Percentiles rank a stretch among this genome's conserved stretches.
Conservation (phyloP, 2,888 invertebrate species). For the Xylophagus ater region DNA sequence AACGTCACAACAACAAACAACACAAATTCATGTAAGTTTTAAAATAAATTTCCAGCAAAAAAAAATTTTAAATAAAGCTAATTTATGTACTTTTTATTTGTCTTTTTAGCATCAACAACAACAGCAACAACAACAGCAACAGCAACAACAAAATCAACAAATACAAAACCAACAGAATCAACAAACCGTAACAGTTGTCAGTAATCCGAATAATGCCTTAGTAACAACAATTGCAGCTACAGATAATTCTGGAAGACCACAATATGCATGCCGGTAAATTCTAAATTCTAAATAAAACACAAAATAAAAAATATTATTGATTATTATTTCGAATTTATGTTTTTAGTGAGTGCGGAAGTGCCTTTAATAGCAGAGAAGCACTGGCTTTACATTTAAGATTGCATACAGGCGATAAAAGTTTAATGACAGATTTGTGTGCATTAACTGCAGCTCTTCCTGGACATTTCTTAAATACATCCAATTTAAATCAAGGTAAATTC, state of each 20-base stretch:
- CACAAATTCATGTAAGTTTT: slow-evolving; percentile 8
- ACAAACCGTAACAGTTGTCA: slow-evolving; percentile 39
- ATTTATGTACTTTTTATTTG: no score
- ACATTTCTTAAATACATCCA: slow-evolving; percentile 43
- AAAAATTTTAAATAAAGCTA: no score
- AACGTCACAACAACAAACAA: slow-evolving; percentile 23
- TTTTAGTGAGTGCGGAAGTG: slow-evolving; percentile 49
- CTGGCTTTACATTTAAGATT: slow-evolving; percentile 66
- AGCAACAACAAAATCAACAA: slow-evolving; percentile 20
- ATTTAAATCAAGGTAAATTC: slow-evolving; percentile 36
- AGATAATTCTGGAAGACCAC: slow-evolving; percentile 35
- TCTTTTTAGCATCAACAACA: slow-evolving; percentile 22
- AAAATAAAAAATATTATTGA: not conserved
- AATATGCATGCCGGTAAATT: slow-evolving; percentile 38
- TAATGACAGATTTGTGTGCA: slow-evolving; percentile 70
- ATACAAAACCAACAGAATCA: slow-evolving; percentile 33
- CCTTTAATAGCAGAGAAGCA: slow-evolving; percentile 60
- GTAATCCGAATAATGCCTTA: slow-evolving; percentile 35
- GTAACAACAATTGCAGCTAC: slow-evolving; percentile 35
- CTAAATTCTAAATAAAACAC: not conserved
- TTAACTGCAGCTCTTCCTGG: slow-evolving; percentile 65
- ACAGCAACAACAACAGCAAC: slow-evolving; percentile 23
- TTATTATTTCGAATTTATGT: not conserved
- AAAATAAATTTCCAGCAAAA: no score
- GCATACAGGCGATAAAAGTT: slow-evolving; percentile 68